A percentile compares a stretch with the other conserved stretches of the same genome.
phyloP scores from a whole-genome alignment of 2,113 vertebrate species.

The Heliornis fulica region DNA sequence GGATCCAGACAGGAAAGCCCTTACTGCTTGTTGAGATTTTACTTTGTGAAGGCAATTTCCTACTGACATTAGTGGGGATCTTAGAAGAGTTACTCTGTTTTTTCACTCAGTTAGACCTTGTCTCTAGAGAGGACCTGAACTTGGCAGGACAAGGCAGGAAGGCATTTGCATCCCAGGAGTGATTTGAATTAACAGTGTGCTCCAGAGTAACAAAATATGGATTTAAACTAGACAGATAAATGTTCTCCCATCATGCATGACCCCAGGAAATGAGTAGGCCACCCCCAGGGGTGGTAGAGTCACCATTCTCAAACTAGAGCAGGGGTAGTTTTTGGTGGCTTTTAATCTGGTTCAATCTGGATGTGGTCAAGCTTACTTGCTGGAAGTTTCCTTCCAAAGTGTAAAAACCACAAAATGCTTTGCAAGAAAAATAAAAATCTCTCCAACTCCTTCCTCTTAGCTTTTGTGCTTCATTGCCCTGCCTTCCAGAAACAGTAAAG shows the following conservation, averaged over 20 bases:
- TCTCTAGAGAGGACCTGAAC: neutral
- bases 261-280: neutral
- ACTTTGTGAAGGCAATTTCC: neutral
- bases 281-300: neutral
- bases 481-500: neutral
- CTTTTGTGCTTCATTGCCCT: neutral
- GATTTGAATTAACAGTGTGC: neutral
- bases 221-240: neutral
- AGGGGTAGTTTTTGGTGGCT: neutral
- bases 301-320: neutral
- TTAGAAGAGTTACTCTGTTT: neutral
- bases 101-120: neutral
- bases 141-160: neutral
- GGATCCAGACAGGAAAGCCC: neutral
- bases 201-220: neutral
- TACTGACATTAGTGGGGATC: neutral
- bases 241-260: neutral
- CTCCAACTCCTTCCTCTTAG: neutral
- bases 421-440: neutral
- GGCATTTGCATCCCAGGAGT: neutral
- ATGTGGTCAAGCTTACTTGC: neutral
- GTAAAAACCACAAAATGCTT: neutral
- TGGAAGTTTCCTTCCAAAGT: neutral
- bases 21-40: neutral
- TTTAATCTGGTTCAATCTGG: neutral